Percentiles rank a stretch among this genome's conserved stretches.
phyloP scores from a whole-genome alignment of 2,797 vertebrate species.

The Phrynocephalus guinanensis region DNA sequence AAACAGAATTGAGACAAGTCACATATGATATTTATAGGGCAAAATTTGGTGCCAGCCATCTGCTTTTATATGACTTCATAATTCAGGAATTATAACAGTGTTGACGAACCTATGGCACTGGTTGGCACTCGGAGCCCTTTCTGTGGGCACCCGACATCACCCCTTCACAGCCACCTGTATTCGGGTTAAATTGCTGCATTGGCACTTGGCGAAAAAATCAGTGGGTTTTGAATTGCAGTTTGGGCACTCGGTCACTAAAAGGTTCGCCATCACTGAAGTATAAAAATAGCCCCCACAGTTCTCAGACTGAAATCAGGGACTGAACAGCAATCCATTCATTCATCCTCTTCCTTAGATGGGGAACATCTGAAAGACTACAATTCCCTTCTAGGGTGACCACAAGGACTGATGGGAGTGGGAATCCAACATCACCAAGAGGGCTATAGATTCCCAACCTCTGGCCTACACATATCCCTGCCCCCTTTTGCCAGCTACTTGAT shows the following conservation, averaged over 20 bases:
- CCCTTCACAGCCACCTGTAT: too few relatives aligned
- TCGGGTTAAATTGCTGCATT: too few relatives aligned
- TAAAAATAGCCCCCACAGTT: too few relatives aligned
- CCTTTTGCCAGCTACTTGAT: not conserved
- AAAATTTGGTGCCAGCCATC: not conserved
- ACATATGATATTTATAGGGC: fast-evolving
- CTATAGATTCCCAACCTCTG: not conserved
- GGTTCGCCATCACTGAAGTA: too few relatives aligned
- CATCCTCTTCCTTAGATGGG: not conserved
- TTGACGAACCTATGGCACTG: too few relatives aligned
- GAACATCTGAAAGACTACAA: not conserved
- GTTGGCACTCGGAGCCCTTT: too few relatives aligned
- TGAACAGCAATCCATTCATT: not conserved
- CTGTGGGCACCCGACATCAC: too few relatives aligned
- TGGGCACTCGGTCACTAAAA: too few relatives aligned
- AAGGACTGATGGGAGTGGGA: not conserved
- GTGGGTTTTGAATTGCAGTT: too few relatives aligned
- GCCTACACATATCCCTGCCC: not conserved
- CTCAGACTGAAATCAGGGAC: not conserved
- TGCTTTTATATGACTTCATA: not conserved
- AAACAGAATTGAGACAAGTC: fast-evolving
- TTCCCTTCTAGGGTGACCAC: not conserved
- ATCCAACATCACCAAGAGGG: not conserved
- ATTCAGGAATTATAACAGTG: not conserved
- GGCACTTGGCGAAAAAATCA: too few relatives aligned